Base-by-base conservation (phyloP, 2,113 vertebrate genomes). In the Rynchops niger region DNA sequence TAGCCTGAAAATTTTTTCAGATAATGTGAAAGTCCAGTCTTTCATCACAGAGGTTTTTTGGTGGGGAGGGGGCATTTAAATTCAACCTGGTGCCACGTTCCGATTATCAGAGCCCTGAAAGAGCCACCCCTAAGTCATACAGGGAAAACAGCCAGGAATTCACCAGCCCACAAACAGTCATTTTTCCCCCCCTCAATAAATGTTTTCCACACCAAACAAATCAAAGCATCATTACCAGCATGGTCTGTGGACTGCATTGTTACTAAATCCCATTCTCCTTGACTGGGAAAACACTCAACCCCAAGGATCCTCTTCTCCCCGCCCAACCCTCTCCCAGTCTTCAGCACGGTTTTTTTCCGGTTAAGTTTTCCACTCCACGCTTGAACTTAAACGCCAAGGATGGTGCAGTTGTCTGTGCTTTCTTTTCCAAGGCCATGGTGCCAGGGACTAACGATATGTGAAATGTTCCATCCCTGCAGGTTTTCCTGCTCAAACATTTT, bases 401-500 rank as follows among this genome's bases (percentile, higher is more conserved):
- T 42, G 42, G 21, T 20, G 85, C 19, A n/a, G 79, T 2, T 65
- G 74, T n/a, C 53, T 58, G 32, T 0, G 0, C 45, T 89, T 59
- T 34, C 67, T 45, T 69, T 72, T 76, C 83, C 90, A n/a, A 53
- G 82, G 69, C 66, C 0, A 0, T 0, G 0, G 77, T 96, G 95
- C 95, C 96, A 95, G 87, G 81, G 96, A 16, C 78, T 93, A 97
- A 97, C 42, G 67, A 92, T 58, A 96, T 73, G 77, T 96, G 90
- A 96, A 97, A 88, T 77, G 76, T 40, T 89, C 85, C 82, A 84
- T 98, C 98, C 98, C 98, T 52, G 79, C 86, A 97, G 98, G 97
- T 97, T 97, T 97, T 89, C 98, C 97, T 97, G 97, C 98, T 98
- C 98, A 98, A 98, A 98, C 98, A 98, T 98, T 98, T 98, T 98